These are phyloP conservation scores for Leptinotarsa lineolata DNA, from an alignment of 1,140 invertebrate species.

Conservation along the genomic window DNA sequence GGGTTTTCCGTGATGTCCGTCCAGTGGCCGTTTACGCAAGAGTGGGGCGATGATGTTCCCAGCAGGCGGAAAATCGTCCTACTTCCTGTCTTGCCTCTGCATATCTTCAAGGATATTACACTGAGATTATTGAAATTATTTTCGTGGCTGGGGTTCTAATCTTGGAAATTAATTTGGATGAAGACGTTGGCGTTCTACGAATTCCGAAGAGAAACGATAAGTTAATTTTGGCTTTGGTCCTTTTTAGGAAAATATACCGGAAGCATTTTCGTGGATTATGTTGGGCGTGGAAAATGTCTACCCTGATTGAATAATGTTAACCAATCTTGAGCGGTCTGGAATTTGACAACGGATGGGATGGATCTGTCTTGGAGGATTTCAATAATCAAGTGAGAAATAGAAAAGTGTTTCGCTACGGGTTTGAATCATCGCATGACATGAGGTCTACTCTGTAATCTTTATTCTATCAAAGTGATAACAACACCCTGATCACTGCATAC, in stretches of 20 bases:
- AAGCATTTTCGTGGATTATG: no score
- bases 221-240: not conserved
- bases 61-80: conserved; percentile 26
- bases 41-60: not conserved
- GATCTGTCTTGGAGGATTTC: no score
- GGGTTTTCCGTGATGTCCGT: conserved; percentile 22
- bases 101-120: conserved; percentile 1
- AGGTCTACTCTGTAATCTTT: no score
- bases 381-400: no score
- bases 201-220: conserved; percentile 3
- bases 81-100: conserved; percentile 14
- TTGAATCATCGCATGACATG: no score
- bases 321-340: no score
- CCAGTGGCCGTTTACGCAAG: conserved; percentile 14
- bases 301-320: no score
- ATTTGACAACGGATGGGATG: no score
- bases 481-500: no score
- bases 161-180: conserved; percentile 17
- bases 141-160: conserved; percentile 16
- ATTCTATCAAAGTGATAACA: no score
- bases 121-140: conserved; percentile 23
- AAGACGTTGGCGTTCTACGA: not conserved
- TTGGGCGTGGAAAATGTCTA: no score
- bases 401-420: no score
- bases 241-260: not conserved